Evolutionary conservation across 2,113 vertebrate species (phyloP).

Genomic region (Deroptyus accipitrinus): DNA sequence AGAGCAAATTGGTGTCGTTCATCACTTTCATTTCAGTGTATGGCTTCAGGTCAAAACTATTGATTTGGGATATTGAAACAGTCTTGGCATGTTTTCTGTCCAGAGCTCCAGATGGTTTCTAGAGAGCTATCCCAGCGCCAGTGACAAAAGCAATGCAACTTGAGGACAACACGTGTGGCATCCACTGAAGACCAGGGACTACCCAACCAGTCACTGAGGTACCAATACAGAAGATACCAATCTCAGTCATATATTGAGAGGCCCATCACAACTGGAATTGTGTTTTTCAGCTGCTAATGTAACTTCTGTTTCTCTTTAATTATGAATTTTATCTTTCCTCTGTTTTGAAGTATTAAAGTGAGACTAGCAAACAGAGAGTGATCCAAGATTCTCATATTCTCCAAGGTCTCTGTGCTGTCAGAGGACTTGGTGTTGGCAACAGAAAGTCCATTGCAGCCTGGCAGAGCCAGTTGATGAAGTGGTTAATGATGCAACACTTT

Average conservation of each 20-base stretch:
- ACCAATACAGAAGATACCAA: not conserved
- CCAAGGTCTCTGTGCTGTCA: not conserved
- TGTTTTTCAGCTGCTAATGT: not conserved
- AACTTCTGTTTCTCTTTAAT: not conserved
- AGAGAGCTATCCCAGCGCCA: not conserved
- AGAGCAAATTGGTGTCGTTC: not conserved
- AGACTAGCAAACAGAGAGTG: not conserved
- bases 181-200: not conserved
- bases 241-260: not conserved
- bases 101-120: not conserved
- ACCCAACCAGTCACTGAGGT: not conserved
- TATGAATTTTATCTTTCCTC: not conserved
- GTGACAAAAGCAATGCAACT: not conserved
- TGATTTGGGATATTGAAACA: not conserved
- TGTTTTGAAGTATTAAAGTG: not conserved
- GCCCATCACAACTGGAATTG: not conserved
- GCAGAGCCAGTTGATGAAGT: slow-evolving; percentile 49
- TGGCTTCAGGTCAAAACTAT: not conserved
- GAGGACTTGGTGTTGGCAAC: not conserved
- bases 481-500: slow-evolving; percentile 52
- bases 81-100: not conserved
- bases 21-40: not conserved
- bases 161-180: rapidly evolving
- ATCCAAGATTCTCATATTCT: not conserved
- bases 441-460: not conserved